These are phyloP conservation scores for Callionymus lyra DNA, from an alignment of 2,113 vertebrate species.

Conservation along the genomic window DNA sequence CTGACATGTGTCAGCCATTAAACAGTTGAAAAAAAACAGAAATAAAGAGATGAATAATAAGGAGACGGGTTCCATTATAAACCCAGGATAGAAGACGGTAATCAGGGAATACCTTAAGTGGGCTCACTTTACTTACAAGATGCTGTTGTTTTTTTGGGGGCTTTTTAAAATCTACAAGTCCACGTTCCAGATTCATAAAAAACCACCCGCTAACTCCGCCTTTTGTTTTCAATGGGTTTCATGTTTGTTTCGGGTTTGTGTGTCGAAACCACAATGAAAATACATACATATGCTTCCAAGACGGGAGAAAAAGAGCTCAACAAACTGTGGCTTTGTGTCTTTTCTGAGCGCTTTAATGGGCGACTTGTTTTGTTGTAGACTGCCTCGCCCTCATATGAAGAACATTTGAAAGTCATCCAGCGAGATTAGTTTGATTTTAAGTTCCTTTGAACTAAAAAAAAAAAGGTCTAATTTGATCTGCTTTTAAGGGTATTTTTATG, in stretches of 20 bases:
- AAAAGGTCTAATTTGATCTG: too few relatives aligned
- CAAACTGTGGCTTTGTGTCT: conserved; percentile 46
- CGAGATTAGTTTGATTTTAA: conserved; percentile 16
- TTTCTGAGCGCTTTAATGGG: conserved; percentile 30
- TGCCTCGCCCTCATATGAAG: conserved; percentile 19
- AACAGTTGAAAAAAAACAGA: conserved; percentile 16
- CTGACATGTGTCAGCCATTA: conserved; percentile 65
- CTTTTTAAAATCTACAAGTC: conserved; percentile 50
- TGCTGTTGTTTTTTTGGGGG: conserved; percentile 35
- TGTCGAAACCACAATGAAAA: conserved; percentile 49
- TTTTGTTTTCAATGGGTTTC: conserved; percentile 33
- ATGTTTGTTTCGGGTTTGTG: conserved; percentile 49
- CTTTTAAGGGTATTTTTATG: conserved; percentile 3
- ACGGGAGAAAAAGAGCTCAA: conserved; percentile 38
- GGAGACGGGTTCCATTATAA: conserved; percentile 57
- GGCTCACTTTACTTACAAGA: conserved; percentile 20
- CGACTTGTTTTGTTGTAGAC: conserved; percentile 28
- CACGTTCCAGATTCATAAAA: conserved; percentile 41
- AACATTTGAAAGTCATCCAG: conserved; percentile 10
- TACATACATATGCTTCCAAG: conserved; percentile 10
- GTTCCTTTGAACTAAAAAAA: conserved; percentile 27
- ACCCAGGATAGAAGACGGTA: conserved; percentile 53
- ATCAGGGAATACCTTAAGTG: conserved; percentile 57
- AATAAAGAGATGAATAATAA: conserved; percentile 18
- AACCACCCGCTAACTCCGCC: conserved; percentile 39